phyloP scores from a whole-genome alignment of 1,140 invertebrate genomes.

The Nilaparvata lugens region DNA sequence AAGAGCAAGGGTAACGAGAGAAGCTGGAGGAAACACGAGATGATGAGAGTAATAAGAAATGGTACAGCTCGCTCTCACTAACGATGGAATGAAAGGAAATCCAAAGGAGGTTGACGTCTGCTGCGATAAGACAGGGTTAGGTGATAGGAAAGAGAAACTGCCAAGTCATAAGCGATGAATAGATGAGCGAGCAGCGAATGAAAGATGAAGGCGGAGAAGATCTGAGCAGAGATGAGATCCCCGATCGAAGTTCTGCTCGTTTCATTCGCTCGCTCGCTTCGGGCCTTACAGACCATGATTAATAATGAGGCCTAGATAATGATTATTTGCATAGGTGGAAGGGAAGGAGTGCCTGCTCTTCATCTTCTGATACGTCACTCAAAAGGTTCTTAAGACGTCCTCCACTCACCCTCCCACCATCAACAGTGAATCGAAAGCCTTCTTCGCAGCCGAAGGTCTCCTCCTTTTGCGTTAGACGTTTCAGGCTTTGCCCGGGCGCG shows the following conservation, averaged over 20 bases:
- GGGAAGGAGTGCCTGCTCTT: not conserved
- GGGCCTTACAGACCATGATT: not conserved
- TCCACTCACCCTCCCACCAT: too few species aligned
- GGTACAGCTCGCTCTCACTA: too few species aligned
- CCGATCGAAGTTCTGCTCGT: not conserved
- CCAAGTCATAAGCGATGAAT: too few species aligned
- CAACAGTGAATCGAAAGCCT: too few species aligned
- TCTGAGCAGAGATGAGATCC: not conserved
- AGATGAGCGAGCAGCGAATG: too few species aligned
- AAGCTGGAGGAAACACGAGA: not conserved
- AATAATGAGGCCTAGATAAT: conserved; percentile 4
- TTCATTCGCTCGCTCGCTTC: not conserved
- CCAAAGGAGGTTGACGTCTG: too few species aligned
- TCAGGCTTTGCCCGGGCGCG: not conserved
- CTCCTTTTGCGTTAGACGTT: not conserved
- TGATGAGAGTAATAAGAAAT: too few species aligned
- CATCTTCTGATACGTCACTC: conserved; percentile 4
- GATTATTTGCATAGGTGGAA: conserved; percentile 4
- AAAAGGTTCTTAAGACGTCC: not conserved
- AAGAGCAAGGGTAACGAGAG: not conserved
- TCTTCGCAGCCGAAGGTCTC: too few species aligned
- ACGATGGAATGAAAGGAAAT: too few species aligned
- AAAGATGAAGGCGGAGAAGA: too few species aligned
- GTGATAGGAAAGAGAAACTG: too few species aligned
- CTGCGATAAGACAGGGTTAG: too few species aligned